Conservation (phyloP, 2,113 vertebrate genomes). For the Condylura cristata region DNA sequence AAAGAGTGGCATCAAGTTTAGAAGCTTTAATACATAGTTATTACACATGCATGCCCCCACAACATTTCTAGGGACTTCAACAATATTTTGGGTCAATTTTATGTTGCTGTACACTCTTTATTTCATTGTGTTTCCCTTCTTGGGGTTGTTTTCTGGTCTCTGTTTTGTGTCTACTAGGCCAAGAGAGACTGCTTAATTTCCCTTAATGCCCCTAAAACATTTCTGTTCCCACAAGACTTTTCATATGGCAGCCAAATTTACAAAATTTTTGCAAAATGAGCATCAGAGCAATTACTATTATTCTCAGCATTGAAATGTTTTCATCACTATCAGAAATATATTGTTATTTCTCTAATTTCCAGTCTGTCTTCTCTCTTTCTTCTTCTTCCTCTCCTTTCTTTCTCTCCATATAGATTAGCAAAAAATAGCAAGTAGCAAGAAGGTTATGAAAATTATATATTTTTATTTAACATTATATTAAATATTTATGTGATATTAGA, state of each 20-base stretch:
- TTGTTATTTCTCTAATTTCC: neutral
- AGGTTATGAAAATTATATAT: too few relatives aligned
- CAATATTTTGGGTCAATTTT: neutral
- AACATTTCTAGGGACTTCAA: neutral
- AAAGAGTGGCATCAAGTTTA: neutral
- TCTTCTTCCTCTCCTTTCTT: neutral
- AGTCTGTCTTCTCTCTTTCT: neutral
- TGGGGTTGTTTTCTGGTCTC: neutral
- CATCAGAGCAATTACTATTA: neutral
- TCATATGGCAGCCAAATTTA: neutral
- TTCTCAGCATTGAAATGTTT: neutral
- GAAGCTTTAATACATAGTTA: neutral
- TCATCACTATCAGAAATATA: neutral
- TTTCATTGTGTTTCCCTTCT: conserved; percentile 16
- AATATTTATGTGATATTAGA: too few relatives aligned
- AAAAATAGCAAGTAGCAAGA: too few relatives aligned
- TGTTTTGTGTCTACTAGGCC: neutral
- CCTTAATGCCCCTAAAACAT: neutral
- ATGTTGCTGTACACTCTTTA: neutral
- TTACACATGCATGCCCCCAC: accelerated
- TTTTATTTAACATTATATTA: too few relatives aligned
- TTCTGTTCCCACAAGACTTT: neutral
- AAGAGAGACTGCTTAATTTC: neutral
- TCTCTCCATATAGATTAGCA: neutral
- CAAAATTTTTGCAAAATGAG: neutral